A percentile compares a stretch with the other conserved stretches of the same genome.
These are phyloP conservation scores for Ptychochromis oligacanthus DNA, from an alignment of 2,113 vertebrate species.

Conservation along the genomic window DNA sequence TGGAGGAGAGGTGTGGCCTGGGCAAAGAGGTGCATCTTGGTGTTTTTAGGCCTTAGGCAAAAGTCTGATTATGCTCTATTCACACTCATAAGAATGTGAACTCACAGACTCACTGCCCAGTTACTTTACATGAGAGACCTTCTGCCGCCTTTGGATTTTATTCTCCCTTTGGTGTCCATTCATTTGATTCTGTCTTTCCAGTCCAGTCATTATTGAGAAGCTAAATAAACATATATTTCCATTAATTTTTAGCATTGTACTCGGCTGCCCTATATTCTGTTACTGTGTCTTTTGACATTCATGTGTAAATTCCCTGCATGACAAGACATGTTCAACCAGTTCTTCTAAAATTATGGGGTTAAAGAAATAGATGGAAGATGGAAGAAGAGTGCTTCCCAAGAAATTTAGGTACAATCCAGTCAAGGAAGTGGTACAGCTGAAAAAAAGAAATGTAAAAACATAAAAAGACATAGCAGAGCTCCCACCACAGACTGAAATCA, in stretches of 20 bases:
- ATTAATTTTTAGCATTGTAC: neutral
- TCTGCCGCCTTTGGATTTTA: neutral
- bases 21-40: neutral
- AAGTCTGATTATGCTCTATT: slow-evolving; percentile 26
- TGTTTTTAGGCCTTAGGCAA: neutral
- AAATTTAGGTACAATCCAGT: neutral
- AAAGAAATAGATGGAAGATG: neutral
- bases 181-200: neutral
- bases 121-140: slow-evolving; percentile 9
- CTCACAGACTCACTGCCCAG: slow-evolving; percentile 4
- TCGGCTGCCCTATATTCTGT: neutral
- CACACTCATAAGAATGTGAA: slow-evolving; percentile 28
- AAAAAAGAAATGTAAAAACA: neutral
- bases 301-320: neutral
- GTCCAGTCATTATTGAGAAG: neutral
- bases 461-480: neutral
- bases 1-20: neutral
- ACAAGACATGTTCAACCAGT: neutral
- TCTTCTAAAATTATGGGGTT: slow-evolving; percentile 20
- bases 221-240: neutral
- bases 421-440: neutral
- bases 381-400: slow-evolving; percentile 8
- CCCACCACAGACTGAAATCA: neutral
- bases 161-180: neutral
- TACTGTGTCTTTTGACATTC: neutral